Base-by-base conservation (phyloP, 2,113 vertebrate genomes). In the Menidia beryllina region DNA sequence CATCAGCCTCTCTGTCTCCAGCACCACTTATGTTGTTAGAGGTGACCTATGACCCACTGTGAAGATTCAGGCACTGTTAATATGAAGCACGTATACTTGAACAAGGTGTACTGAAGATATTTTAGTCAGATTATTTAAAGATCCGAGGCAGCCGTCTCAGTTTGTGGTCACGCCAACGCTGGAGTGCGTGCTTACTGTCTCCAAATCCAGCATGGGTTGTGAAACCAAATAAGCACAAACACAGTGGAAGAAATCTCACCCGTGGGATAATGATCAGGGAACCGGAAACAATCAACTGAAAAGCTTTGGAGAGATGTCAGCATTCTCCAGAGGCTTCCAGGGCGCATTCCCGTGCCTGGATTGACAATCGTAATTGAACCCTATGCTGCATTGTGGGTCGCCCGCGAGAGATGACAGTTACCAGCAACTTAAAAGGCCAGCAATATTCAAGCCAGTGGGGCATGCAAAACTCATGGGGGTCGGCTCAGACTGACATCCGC, bases 141-240 rank as follows among this genome's bases (percentile, higher is more conserved):
- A 39, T 43, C 48, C 30, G 55, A 61, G 55, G 19, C 66, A 20
- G 62, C 58, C 15, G 47, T 64, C 56, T 62, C 36, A 23, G 61
- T 63, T 71, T 61, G 54, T 43, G 58, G 49, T 75, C 75, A 69
- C 21, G 69, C 52, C 68, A 75, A 24, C 63, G 70, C 54, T 23
- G 57, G 62, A 63, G 65, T 41, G 68, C 25, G 81, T 77, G 82
- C 80, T 79, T 77, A 58, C 68, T 72, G 58, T 82, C 79, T 74
- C 69, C 49, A 51, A 87, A 74, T 64, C 38, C 56, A 67, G 72
- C 57, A 77, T 76, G 79, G 34, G 41, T 79, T 73, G 51, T 55
- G 53, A 86, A 76, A 73, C 74, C 87, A 88, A 89, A 87, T 74
- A 64, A 88, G 88, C 88, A 91, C 86, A 91, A 81, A 69, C 49